Conservation (phyloP, 2,888 invertebrate species). For the Odontomyia ornata region DNA sequence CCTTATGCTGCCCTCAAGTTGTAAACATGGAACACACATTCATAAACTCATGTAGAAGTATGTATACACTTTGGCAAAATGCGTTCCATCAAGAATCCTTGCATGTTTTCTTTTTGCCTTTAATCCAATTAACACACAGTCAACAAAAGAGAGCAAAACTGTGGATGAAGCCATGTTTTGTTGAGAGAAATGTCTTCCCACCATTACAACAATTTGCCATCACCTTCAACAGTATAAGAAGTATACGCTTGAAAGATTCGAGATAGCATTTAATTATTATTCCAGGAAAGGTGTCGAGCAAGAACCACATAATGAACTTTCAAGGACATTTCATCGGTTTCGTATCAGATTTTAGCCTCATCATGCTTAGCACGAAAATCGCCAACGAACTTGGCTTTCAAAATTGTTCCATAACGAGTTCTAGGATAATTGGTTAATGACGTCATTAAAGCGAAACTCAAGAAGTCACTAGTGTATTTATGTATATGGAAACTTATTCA, state of each 20-base stretch:
- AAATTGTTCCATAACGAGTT: background rate
- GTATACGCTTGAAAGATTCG: background rate
- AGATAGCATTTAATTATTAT: background rate
- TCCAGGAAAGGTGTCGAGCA: background rate
- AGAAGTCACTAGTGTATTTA: background rate
- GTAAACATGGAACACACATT: no score
- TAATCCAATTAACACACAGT: background rate
- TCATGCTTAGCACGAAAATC: no score
- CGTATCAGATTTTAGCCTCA: background rate
- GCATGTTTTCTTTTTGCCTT: background rate
- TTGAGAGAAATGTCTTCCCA: background rate
- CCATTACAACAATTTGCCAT: background rate
- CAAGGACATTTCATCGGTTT: background rate
- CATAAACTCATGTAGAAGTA: background rate
- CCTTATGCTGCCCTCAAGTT: no score
- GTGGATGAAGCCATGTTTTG: background rate
- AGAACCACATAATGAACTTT: background rate
- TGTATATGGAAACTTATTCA: background rate
- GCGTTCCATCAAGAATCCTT: background rate
- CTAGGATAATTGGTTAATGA: slow-evolving; percentile 4
- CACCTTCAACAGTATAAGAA: background rate
- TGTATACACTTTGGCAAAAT: background rate
- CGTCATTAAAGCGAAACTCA: background rate
- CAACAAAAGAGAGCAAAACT: background rate
- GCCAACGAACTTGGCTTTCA: no score